Evolutionary conservation across 2,888 invertebrate genomes (phyloP), one percentile per base, ranked within the genome.

Genomic region (Psylliodes chrysocephalus): DNA sequence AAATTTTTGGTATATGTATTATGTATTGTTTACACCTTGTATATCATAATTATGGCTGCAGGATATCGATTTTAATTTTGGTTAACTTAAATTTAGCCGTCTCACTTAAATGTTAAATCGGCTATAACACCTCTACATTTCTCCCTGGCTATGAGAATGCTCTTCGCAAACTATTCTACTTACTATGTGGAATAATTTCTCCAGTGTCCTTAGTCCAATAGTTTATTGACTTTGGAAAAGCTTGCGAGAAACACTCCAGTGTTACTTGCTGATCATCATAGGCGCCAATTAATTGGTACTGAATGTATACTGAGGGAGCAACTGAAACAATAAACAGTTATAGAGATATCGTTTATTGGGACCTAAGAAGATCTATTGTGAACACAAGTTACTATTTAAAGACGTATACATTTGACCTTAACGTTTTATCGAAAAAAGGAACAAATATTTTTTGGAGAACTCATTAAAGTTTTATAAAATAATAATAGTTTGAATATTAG

Each of bases 241-340:
- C 91, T 77, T 92, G 91, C 0, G 90, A 90, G 42, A 88, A 86
- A 77, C 92, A 92, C 70, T 90, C 90, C 38, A 92, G 82, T 0
- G 88, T 88, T 67, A 90, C 88, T 57, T 88, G 84, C 53, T 89
- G 87, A 1, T 89, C 90, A 30, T 88, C 83, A 49, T 87, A 86
- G 0, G 89, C 90, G 0, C 91, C 89, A 4, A 91, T 86, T 15
- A 91, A 86, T 71, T 90, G 90, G 72, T 91, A 88, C 47, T 89
- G 90, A 12, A 91, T 88, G 87, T 88, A 89, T 51, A 91, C 89
- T 81, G 90, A 88, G 2, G 92, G 92, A 0, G 89, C 85, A 81
- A 92, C 92, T 92, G 84, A 25, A 79, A 77, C 15, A 70, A 14
- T 28, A 49, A 22, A n/a, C n/a, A n/a, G n/a, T n/a, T n/a, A n/a